Evolutionary conservation across 2,113 vertebrate genomes (phyloP).

Genomic region (Anguilla rostrata): DNA sequence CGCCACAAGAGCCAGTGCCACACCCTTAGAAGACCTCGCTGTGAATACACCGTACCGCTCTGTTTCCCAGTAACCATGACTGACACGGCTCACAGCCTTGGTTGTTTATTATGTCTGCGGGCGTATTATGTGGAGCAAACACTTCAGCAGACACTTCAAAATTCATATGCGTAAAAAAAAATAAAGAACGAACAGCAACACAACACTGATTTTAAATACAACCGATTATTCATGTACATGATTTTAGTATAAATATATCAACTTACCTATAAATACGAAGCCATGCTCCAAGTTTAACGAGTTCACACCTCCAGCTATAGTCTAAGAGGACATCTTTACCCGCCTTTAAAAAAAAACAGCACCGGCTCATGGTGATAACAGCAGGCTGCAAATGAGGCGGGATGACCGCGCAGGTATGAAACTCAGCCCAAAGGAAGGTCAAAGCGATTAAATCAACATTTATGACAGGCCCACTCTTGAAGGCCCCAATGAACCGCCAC

Average conservation of each 20-base stretch:
- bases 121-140: not conserved
- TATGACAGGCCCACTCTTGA: constrained; percentile 68
- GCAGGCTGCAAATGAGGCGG: constrained; percentile 47
- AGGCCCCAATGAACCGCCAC: constrained; percentile 59
- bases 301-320: no score
- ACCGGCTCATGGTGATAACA: constrained; percentile 42
- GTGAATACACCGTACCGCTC: not conserved
- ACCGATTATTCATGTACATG: no score
- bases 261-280: no score
- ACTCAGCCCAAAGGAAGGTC: constrained; percentile 74
- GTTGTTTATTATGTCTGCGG: not conserved
- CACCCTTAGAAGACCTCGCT: not conserved
- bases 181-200: not conserved
- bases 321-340: constrained; percentile 13
- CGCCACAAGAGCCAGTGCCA: not conserved
- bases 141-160: not conserved
- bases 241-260: no score
- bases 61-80: not conserved
- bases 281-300: no score
- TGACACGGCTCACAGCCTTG: not conserved
- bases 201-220: no score
- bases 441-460: constrained; percentile 76
- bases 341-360: constrained; percentile 47
- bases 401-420: constrained; percentile 71
- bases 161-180: not conserved